Conservation (phyloP, 2,797 vertebrate genomes). For the Monodelphis domestica region DNA sequence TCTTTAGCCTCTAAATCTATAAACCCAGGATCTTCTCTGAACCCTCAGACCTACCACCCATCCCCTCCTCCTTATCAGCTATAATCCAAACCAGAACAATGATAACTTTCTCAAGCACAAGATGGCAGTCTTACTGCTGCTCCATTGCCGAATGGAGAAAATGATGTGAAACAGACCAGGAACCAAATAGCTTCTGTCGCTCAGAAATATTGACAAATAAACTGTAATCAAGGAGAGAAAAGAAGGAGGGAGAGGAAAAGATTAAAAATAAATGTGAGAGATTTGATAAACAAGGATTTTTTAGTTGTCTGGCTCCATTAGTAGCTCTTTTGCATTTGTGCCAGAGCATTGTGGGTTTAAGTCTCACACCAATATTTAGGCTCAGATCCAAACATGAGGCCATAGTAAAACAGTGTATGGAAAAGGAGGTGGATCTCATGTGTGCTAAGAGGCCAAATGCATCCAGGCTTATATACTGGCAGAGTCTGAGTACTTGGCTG, state of each 20-base stretch:
- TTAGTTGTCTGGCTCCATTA: slow-evolving; percentile 60
- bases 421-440: background rate
- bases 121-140: slow-evolving; percentile 83
- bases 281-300: slow-evolving; percentile 29
- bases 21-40: background rate
- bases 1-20: background rate
- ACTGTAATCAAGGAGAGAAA: slow-evolving; percentile 56
- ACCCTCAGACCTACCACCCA: background rate
- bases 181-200: slow-evolving; percentile 17
- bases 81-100: slow-evolving; percentile 46
- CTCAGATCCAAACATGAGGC: slow-evolving; percentile 55
- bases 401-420: background rate
- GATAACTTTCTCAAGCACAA: slow-evolving; percentile 77
- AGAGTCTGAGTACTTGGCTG: background rate
- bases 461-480: background rate
- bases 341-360: slow-evolving; percentile 21
- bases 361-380: slow-evolving; percentile 8
- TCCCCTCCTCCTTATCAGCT: background rate
- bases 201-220: slow-evolving; percentile 72
- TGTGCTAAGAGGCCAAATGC: background rate
- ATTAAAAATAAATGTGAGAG: slow-evolving; percentile 55
- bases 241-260: slow-evolving; percentile 49
- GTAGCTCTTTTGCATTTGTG: slow-evolving; percentile 26
- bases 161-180: slow-evolving; percentile 28
- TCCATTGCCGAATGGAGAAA: slow-evolving; percentile 51